These are phyloP conservation scores for Brienomyrus brachyistius DNA, from an alignment of 2,113 vertebrate genomes.

Conservation along the genomic window DNA sequence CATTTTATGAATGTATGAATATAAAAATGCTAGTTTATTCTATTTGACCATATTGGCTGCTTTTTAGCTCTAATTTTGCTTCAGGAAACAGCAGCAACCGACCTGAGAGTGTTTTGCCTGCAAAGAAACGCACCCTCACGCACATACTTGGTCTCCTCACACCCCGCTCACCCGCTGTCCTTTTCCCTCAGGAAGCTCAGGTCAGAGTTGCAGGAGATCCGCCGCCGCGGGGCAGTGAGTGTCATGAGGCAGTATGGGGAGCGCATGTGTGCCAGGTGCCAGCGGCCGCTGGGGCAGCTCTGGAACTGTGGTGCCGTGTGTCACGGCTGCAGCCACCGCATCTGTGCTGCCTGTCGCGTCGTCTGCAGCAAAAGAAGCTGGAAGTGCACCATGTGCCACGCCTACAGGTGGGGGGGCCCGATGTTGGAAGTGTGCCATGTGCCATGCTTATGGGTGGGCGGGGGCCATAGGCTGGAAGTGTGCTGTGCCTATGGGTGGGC, in stretches of 20 bases:
- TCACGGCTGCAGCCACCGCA: conserved; percentile 79
- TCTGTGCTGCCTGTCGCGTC: conserved; percentile 73
- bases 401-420: conserved; percentile 63
- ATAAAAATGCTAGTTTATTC: background rate
- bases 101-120: background rate
- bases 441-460: conserved; percentile 74
- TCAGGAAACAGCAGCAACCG: background rate
- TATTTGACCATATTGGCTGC: background rate
- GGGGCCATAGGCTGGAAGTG: conserved; percentile 64
- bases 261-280: conserved; percentile 76
- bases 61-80: background rate
- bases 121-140: background rate
- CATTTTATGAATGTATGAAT: background rate
- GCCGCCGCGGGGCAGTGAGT: conserved; percentile 57
- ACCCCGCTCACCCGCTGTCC: no score
- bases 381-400: conserved; percentile 81
- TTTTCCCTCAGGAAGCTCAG: conserved; percentile 69
- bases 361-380: conserved; percentile 50
- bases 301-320: conserved; percentile 76
- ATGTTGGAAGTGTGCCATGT: conserved; percentile 78
- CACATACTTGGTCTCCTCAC: background rate
- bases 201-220: conserved; percentile 69
- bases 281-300: conserved; percentile 63
- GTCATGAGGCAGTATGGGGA: conserved; percentile 46
- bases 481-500: conserved; percentile 72